Evolutionary conservation across 1,140 invertebrate genomes (phyloP).

Genomic region (Drosophila burlai): DNA sequence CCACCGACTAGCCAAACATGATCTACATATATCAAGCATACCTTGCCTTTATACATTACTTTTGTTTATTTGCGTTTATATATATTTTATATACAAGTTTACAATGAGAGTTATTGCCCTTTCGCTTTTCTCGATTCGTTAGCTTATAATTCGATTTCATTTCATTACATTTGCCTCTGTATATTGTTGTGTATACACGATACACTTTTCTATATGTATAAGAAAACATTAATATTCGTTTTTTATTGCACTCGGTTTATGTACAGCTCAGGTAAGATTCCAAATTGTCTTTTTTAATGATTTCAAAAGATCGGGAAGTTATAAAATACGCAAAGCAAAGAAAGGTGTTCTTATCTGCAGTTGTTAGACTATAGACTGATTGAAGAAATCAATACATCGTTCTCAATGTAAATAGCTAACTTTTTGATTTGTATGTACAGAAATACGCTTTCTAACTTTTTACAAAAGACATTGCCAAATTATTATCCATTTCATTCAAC

Average conservation of each 20-base stretch:
- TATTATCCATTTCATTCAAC: not conserved
- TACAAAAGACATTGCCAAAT: constrained; percentile 42
- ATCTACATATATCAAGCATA: not conserved
- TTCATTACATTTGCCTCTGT: constrained; percentile 36
- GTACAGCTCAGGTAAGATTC: constrained; percentile 49
- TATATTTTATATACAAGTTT: constrained; percentile 80
- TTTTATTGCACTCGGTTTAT: constrained; percentile 64
- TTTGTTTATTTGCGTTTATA: constrained; percentile 77
- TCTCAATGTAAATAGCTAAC: constrained; percentile 20
- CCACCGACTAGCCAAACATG: not conserved
- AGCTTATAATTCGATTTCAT: constrained; percentile 57
- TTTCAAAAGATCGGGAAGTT: not conserved
- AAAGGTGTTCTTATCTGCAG: not conserved
- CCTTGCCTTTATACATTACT: constrained; percentile 61
- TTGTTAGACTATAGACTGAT: constrained; percentile 22
- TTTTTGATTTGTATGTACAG: constrained; percentile 36
- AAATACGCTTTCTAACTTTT: constrained; percentile 27
- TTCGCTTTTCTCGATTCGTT: constrained; percentile 46
- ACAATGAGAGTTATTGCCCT: constrained; percentile 68
- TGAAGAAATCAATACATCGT: constrained; percentile 26
- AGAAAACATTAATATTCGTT: constrained; percentile 55
- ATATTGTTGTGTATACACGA: constrained; percentile 34
- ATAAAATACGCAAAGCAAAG: not conserved
- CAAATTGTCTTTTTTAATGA: not conserved
- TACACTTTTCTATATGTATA: constrained; percentile 21